Percentiles rank a stretch among this genome's conserved stretches.
Evolutionary conservation across 92 coral and sea anemone genomes (phyloP).

Genomic region (Palythoa caribaeorum): DNA sequence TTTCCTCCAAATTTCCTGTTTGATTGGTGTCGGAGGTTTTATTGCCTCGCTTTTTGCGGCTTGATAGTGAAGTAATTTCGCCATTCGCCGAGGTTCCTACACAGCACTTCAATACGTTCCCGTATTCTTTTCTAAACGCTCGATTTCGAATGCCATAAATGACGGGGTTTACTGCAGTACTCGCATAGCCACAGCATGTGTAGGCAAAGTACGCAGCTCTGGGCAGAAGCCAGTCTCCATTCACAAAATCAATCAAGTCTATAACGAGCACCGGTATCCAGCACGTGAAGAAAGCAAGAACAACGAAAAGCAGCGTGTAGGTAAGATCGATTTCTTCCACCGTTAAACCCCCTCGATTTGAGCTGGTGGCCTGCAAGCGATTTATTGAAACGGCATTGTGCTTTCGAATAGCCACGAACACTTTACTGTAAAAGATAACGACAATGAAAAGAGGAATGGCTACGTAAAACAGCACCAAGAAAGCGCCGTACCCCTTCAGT

Average conservation of each 20-base stretch:
- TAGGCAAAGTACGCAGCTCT: not conserved
- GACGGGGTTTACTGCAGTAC: not conserved
- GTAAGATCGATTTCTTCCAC: not conserved
- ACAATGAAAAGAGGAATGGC: constrained; percentile 13
- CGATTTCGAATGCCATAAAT: not conserved
- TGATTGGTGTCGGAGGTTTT: no score
- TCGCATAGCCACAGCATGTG: not conserved
- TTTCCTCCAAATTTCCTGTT: no score
- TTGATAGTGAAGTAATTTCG: no score
- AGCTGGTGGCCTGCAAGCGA: not conserved
- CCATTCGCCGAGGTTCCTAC: not conserved
- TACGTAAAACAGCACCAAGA: no score
- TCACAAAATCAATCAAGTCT: not conserved
- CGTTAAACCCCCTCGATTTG: not conserved
- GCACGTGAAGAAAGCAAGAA: not conserved
- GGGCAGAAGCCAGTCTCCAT: no score
- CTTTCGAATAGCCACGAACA: constrained; percentile 64
- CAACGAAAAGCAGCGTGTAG: not conserved
- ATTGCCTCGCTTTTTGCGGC: no score
- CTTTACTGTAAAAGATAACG: constrained; percentile 64
- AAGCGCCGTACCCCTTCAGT: constrained; percentile 69
- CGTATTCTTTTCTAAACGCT: not conserved
- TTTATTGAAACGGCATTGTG: constrained; percentile 47
- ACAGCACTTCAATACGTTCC: not conserved
- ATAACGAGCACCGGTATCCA: not conserved